phyloP scores from a whole-genome alignment of 2,113 vertebrate species.

The Piaya cayana region DNA sequence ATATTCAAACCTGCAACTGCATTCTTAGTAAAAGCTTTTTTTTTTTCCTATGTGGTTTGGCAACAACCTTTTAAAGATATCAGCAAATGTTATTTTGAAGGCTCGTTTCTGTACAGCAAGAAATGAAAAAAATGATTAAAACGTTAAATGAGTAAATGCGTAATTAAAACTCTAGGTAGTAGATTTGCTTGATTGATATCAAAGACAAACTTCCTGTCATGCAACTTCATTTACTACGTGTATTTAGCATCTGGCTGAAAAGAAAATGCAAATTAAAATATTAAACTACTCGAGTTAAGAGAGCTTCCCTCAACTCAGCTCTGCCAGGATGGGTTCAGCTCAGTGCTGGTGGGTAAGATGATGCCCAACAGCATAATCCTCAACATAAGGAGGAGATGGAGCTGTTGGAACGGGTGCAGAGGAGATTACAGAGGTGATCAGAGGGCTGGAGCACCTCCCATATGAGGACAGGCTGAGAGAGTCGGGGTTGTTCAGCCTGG shows the following conservation, averaged over 20 bases:
- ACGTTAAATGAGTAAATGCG: not conserved
- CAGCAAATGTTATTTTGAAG: not conserved
- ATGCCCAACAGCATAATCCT: too few relatives aligned
- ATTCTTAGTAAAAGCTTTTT: not conserved
- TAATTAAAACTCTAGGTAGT: not conserved
- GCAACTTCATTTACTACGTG: not conserved
- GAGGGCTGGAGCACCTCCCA: too few relatives aligned
- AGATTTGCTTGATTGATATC: not conserved
- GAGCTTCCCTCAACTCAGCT: not conserved
- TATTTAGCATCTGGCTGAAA: not conserved
- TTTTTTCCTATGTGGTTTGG: not conserved
- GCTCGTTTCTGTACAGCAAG: not conserved
- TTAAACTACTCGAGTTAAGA: not conserved
- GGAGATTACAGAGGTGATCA: too few relatives aligned
- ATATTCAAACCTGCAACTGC: not conserved
- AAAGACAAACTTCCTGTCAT: not conserved
- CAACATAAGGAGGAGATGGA: too few relatives aligned
- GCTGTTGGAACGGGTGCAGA: too few relatives aligned
- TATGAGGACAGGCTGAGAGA: too few relatives aligned
- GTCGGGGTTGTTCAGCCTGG: too few relatives aligned
- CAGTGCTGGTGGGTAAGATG: not conserved
- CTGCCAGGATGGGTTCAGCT: not conserved
- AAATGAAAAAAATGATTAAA: not conserved
- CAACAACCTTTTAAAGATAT: not conserved
- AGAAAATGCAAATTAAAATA: slow-evolving; percentile 18